These are phyloP conservation scores for Labroides dimidiatus DNA, from an alignment of 2,797 vertebrate species.

Conservation along the genomic window DNA sequence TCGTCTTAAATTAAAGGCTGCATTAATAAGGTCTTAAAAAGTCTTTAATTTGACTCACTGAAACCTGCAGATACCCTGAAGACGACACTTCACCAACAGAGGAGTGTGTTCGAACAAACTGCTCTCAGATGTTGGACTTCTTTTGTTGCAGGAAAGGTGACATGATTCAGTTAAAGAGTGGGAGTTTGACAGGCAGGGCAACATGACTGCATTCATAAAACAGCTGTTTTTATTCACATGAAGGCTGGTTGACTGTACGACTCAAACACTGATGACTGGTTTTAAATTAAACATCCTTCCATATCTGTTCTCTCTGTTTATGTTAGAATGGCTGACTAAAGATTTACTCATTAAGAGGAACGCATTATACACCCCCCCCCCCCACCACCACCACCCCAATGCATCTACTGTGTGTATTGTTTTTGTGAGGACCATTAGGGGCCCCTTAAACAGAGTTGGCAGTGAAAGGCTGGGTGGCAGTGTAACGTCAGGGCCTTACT, in stretches of 20 bases:
- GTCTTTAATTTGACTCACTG: no score
- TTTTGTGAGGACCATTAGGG: constrained; percentile 58
- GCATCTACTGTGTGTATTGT: constrained; percentile 44
- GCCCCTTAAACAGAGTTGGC: constrained; percentile 64
- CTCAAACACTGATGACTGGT: no score
- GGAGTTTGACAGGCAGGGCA: neutral
- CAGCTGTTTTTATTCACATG: no score
- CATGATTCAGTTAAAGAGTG: neutral
- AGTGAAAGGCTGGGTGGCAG: constrained; percentile 65
- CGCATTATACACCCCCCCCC: constrained; percentile 29
- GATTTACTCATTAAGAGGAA: constrained; percentile 28
- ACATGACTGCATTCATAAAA: constrained; percentile 1
- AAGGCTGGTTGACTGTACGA: no score
- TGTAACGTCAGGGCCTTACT: constrained; percentile 63
- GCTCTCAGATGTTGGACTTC: constrained; percentile 1
- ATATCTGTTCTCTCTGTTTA: neutral
- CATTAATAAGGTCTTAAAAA: no score
- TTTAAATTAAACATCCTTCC: neutral
- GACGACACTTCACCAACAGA: neutral
- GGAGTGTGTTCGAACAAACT: constrained; percentile 4
- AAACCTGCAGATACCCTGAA: no score
- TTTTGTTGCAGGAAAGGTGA: constrained; percentile 1
- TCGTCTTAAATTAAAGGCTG: no score
- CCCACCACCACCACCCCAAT: no score
- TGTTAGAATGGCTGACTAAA: neutral